Conservation (phyloP, 2,113 vertebrate genomes). For the Ivindomyrus marchei region DNA sequence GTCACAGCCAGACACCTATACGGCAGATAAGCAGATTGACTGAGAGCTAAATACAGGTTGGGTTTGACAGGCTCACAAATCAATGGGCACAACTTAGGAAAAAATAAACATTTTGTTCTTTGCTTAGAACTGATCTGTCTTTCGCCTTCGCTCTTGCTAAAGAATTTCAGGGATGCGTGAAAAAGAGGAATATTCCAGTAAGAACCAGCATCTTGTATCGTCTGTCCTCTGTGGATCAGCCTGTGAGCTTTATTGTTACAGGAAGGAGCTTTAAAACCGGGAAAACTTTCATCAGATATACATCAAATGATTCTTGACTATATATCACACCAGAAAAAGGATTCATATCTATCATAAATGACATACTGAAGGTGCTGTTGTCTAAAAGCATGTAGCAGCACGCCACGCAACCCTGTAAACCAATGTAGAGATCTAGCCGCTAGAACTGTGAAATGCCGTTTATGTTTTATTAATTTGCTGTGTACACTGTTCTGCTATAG, state of each 20-base stretch:
- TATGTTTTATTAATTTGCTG: slow-evolving; percentile 33
- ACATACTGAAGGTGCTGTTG: neutral
- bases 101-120: neutral
- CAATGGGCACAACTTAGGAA: neutral
- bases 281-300: neutral
- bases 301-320: neutral
- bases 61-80: neutral
- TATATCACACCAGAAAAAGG: neutral
- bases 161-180: neutral
- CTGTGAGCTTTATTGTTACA: neutral
- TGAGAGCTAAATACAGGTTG: neutral
- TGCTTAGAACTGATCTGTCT: neutral
- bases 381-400: slow-evolving; percentile 38
- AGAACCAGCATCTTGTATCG: neutral
- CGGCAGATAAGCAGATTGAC: neutral
- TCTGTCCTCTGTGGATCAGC: neutral
- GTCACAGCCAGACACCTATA: neutral
- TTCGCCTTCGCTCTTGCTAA: neutral
- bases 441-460: slow-evolving; percentile 30
- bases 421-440: neutral
- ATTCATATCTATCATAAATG: neutral
- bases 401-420: slow-evolving; percentile 4
- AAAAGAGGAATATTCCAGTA: neutral
- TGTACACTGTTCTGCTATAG: slow-evolving; percentile 12
- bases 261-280: neutral